Evolutionary conservation across 2,888 invertebrate genomes (phyloP).

Genomic region (Autographa gamma): DNA sequence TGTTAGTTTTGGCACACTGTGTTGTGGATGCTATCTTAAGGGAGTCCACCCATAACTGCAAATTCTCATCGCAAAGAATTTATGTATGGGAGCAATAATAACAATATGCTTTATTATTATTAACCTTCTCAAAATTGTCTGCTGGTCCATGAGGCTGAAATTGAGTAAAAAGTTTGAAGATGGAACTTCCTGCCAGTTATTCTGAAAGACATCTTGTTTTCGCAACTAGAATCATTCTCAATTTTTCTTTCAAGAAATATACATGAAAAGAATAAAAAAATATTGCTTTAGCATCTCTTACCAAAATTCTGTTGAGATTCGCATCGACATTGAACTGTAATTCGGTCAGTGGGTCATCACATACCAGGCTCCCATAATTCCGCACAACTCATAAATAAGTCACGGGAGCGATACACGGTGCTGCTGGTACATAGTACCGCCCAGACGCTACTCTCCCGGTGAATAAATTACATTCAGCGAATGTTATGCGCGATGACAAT

Average conservation of each 20-base stretch:
- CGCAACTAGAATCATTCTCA: no score
- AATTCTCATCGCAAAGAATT: no score
- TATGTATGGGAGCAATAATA: no score
- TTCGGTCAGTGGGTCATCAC: background rate
- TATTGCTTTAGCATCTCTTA: background rate
- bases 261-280: no score
- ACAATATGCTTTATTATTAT: no score
- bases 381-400: conserved; percentile 41
- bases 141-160: no score
- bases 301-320: background rate
- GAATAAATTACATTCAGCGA: conserved; percentile 72
- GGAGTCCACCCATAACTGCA: no score
- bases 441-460: conserved; percentile 47
- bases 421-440: conserved; percentile 25
- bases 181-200: background rate
- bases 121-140: no score
- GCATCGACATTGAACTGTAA: background rate
- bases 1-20: background rate
- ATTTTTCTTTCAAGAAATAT: no score
- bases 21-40: background rate
- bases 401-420: conserved; percentile 31
- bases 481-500: conserved; percentile 76
- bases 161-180: no score
- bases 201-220: no score
- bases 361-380: background rate